Evolutionary conservation across 2,797 vertebrate species (phyloP), one percentile per base, ranked within the genome.

Genomic region (Enteromius trimaculatus): DNA sequence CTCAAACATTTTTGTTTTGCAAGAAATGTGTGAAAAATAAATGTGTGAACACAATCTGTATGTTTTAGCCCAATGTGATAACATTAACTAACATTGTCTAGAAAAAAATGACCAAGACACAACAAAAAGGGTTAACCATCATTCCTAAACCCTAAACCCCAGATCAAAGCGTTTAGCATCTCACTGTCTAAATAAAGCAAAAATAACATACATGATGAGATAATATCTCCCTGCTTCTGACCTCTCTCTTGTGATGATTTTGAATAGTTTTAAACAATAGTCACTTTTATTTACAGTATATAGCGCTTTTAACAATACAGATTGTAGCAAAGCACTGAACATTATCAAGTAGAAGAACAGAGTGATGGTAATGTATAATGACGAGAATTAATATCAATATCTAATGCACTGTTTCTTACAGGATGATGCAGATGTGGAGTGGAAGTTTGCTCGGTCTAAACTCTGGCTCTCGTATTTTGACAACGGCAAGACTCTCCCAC

Each of bases 391-490:
- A n/a, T n/a, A n/a, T n/a, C n/a, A n/a, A n/a, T n/a, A n/a, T n/a
- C n/a, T n/a, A n/a, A n/a, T n/a, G n/a, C n/a, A n/a, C n/a, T n/a
- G 29, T 85, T 23, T 86, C 9, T 77, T 19, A 1, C 77, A 97
- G 96, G 96, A 96, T 79, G 96, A 97, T 89, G 95, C 96, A 49
- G 96, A 97, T 3, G 96, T 97, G 31, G 96, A 97, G 82, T 97
- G 96, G 96, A 97, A 97, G 86, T 97, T 97, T 53, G 96, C 96
- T 19, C 94, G 96, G 29, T 96, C 96, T 26, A 97, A 97, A 84
- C 95, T 97, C 64, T 97, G 96, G 96, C 87, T 97, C 29, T 97
- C 96, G 0, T 97, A 97, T 87, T 97, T 97, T 83, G 96, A 97
- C 90, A 95, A 95, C 60, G 96, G 96, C 4, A 96, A 96, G 89